Base-by-base conservation (phyloP, 2,113 vertebrate genomes). In the Ctenomys sociabilis region DNA sequence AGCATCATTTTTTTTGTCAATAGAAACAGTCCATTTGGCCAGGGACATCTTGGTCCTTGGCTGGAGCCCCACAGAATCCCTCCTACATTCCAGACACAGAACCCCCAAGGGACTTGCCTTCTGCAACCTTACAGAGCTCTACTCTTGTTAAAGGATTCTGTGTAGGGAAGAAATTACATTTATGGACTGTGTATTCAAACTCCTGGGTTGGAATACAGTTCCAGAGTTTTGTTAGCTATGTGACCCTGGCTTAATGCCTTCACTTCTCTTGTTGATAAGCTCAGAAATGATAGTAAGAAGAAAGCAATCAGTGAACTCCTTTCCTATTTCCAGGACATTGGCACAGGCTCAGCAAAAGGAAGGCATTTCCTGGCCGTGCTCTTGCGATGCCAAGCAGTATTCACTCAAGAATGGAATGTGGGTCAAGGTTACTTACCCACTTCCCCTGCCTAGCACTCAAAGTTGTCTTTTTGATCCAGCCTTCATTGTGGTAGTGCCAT, bases 1-100 rank as follows among this genome's bases (percentile, higher is more conserved):
- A 81, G 35, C 28, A 52, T 64, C 12, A 0, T 37, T 81, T 80
- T 19, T 93, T 81, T 85, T 94, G 24, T 57, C 24, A 82, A 45
- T 78, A 96, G 45, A 84, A 86, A 40, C 35, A 57, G 52, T 75
- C n/a, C 17, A 19, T 59, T 95, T 94, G 90, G 66, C 89, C 64
- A 64, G 35, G 73, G 30, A 88, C 7, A 35, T 92, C 86, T 17
- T 95, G 80, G 73, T 70, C 40, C 45, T 94, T 92, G 64, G 61
- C 66, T 83, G 40, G 40, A 93, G 52, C 52, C 66, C 75, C 72
- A 49, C n/a, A 87, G 45, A 95, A 52, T 17, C 30, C 5, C 35
- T 78, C 3, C 35, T 5, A 5, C 5, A n/a, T 68, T 80, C 77
- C 54, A 73, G 81, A 82, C 72, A 85, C 13, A 80, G 19, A 88